Percentiles rank a stretch among this genome's conserved stretches.
These are phyloP conservation scores for Drosophila histrio DNA, from an alignment of 2,888 invertebrate species.

Conservation along the genomic window DNA sequence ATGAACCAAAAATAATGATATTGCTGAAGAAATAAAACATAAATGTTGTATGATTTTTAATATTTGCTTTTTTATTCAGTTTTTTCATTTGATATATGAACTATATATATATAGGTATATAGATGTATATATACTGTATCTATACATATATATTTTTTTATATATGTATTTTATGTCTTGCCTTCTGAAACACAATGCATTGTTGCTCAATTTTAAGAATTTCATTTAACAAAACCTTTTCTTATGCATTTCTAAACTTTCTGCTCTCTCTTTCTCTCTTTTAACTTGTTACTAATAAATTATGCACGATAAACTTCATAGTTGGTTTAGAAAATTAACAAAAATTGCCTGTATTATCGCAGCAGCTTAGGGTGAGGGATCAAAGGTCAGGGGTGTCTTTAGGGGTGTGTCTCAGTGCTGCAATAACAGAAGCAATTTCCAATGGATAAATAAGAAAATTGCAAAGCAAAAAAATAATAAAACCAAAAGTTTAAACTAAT, in stretches of 20 bases:
- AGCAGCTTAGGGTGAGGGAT: conserved; percentile 17
- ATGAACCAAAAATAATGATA: background rate
- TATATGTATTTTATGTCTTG: conserved; percentile 41
- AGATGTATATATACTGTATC: conserved; percentile 42
- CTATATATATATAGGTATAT: conserved; percentile 54
- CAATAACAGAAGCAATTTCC: conserved; percentile 56
- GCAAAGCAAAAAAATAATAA: conserved; percentile 20
- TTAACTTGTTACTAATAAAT: conserved; percentile 50
- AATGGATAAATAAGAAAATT: background rate
- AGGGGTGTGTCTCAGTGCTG: conserved; percentile 28
- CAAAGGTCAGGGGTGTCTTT: conserved; percentile 18
- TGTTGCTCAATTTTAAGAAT: conserved; percentile 34
- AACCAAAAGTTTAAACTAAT: conserved; percentile 49
- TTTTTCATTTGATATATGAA: conserved; percentile 55
- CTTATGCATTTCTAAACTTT: conserved; percentile 8
- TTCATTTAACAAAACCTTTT: conserved; percentile 33
- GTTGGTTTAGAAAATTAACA: conserved; percentile 17
- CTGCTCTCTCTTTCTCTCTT: background rate
- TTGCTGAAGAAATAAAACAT: conserved; percentile 49
- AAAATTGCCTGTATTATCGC: conserved; percentile 41
- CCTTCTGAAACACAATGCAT: conserved; percentile 64
- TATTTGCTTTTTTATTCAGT: conserved; percentile 66
- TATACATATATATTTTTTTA: conserved; percentile 36
- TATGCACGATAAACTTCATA: conserved; percentile 73
- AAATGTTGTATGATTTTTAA: conserved; percentile 46